These are phyloP conservation scores for Pomacea maculata DNA, from an alignment of 1,140 invertebrate species.

Conservation along the genomic window DNA sequence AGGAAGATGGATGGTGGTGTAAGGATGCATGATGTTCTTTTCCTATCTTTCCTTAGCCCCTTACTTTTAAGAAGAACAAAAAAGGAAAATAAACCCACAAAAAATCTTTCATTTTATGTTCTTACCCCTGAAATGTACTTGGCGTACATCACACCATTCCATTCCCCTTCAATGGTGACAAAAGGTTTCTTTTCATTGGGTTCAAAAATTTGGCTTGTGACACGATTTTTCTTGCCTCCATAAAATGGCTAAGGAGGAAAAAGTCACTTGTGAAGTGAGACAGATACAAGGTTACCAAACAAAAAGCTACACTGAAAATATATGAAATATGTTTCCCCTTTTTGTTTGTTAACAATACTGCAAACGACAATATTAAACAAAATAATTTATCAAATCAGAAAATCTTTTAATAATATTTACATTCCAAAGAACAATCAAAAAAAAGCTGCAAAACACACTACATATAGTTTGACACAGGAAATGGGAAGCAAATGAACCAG, in stretches of 20 bases:
- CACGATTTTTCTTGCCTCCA: constrained; percentile 68
- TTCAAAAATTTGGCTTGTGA: constrained; percentile 67
- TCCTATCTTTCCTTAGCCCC: background rate
- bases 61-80: background rate
- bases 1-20: background rate
- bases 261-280: background rate
- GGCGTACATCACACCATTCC: constrained; percentile 94
- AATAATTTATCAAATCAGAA: too few species aligned
- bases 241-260: constrained; percentile 66
- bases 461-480: too few species aligned
- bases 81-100: constrained; percentile 36
- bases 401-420: too few species aligned
- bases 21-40: background rate
- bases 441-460: too few species aligned
- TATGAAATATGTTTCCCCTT: too few species aligned
- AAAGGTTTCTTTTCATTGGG: constrained; percentile 88
- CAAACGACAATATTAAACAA: too few species aligned
- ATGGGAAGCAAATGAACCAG: background rate
- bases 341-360: too few species aligned
- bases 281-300: background rate
- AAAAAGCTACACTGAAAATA: too few species aligned
- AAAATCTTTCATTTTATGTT: background rate
- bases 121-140: constrained; percentile 78
- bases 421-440: too few species aligned
- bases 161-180: constrained; percentile 88